Evolutionary conservation across 2,888 invertebrate species (phyloP), one percentile per base, ranked within the genome.

Genomic region (Eilema depressum): DNA sequence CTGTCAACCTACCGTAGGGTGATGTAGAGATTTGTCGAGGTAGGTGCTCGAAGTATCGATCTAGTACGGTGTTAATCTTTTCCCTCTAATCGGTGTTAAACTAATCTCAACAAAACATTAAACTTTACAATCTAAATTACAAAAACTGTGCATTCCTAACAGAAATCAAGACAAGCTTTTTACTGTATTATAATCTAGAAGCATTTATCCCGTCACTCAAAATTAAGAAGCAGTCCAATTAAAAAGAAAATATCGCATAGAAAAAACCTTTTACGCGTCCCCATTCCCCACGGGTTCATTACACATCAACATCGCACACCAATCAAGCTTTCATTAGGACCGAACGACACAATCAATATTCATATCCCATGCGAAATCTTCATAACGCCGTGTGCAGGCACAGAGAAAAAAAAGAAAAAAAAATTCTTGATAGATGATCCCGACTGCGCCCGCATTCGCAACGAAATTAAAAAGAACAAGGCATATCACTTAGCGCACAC

Each of bases 391-490:
- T 85, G 83, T 86, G 85, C 83, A 85, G 83, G 76, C 77, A 70
- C 65, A 78, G 57, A 69, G 53, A 62, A 68, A 74, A 80, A 63
- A 81, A 88, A 88, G 87, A 81, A 88, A 87, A 81, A 73, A 90
- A 90, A 88, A 89, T 87, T 78, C 84, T 84, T 93, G 94, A 95
- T 94, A 93, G 93, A 95, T 93, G 93, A 93, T 94, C 89, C 88
- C 85, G 81, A 88, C 88, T 86, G 85, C 88, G 87, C 86, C 83
- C 87, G 89, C 92, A 90, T 89, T 91, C 92, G 87, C 90, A 92
- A 94, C 94, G 91, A 94, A 95, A 95, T 95, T 95, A 95, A 95
- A 95, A 95, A 94, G 94, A 95, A 94, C 94, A 94, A 93, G 94
- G 89, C 94, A 94, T 94, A 95, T 95, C 95, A 95, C 94, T 95